Evolutionary conservation across 1,140 invertebrate genomes (phyloP), one percentile per base, ranked within the genome.

Genomic region (Drosophila tsacasi): DNA sequence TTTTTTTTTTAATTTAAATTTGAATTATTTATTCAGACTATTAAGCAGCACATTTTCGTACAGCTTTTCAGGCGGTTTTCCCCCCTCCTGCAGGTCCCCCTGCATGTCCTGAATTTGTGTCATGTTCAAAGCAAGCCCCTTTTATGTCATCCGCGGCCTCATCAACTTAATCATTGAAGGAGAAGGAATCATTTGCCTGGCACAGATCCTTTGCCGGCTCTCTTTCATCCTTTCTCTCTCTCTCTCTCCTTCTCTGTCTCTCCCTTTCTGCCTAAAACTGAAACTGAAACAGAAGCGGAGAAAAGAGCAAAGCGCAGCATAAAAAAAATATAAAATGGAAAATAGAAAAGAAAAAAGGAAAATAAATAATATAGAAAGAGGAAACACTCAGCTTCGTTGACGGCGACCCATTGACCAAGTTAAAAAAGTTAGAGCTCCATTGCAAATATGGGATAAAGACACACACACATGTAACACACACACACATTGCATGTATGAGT

Each of bases 361-460:
- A 78, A 58, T 71, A 71, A 79, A 73, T 64, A 79, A 54, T 59
- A 58, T 64, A 58, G 52, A 55, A 77, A 47, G 57, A 46, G 73
- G 61, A 77, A 77, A 66, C 63, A 76, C 59, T 77, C 74, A 68
- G 67, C 68, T 73, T 72, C 69, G 69, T 72, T 73, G 67, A 77
- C 64, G 74, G 62, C 84, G 85, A 89, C 85, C 85, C 81, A 89
- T 89, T 89, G 85, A 90, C 85, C 85, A 90, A 89, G 75, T 89
- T 89, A 69, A 73, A 79, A 90, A 80, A 62, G 67, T 60, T 44
- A 57, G 27, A 55, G 57, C 57, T 40, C 57, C 57, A 76, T 76
- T 81, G 80, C 68, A 80, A 49, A 54, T 63, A 65, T 39, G 61
- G 76, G 32, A 49, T 35, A 46, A 15, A 49, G 35, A 55, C 47